These are phyloP conservation scores for Haliclona indistincta DNA, from an alignment of 37 sponge, comb jelly and placozoan genomes.

Conservation along the genomic window DNA sequence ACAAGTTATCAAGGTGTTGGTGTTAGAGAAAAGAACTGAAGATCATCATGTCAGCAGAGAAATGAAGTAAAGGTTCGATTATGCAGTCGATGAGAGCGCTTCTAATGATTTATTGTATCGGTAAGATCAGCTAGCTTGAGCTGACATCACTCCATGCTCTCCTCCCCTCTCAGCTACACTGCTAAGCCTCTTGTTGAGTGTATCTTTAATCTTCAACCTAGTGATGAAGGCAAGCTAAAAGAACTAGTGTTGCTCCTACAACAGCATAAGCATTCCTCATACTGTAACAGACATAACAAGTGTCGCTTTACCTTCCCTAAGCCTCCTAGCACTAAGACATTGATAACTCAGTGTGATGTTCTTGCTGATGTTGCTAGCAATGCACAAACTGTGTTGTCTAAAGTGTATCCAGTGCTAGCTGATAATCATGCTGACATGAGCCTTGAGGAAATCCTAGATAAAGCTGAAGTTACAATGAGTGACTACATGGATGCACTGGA, in stretches of 20 bases:
- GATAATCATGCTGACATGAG: too few relatives aligned
- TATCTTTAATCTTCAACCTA: slow-evolving; percentile 82
- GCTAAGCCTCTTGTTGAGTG: slow-evolving; percentile 90
- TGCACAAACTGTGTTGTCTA: too few relatives aligned
- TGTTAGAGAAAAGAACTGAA: too few relatives aligned
- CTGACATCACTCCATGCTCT: not conserved
- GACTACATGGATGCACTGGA: too few relatives aligned
- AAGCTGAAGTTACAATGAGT: too few relatives aligned
- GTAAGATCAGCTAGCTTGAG: slow-evolving; percentile 32
- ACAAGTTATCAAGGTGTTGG: too few relatives aligned
- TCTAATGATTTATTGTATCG: slow-evolving; percentile 86
- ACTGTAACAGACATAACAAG: not conserved
- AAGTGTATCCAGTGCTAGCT: too few relatives aligned
- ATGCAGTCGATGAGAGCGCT: slow-evolving; percentile 88
- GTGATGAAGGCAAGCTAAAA: not conserved
- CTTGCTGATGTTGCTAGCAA: too few relatives aligned
- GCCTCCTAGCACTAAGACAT: not conserved
- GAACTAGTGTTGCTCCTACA: not conserved
- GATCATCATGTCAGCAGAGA: too few relatives aligned
- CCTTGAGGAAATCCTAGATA: too few relatives aligned
- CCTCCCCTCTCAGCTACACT: slow-evolving; percentile 61
- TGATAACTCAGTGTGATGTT: too few relatives aligned
- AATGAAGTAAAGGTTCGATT: slow-evolving; percentile 99
- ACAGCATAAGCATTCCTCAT: slow-evolving; percentile 8
- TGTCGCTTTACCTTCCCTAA: slow-evolving; percentile 6